These are phyloP conservation scores for Vanessa tameamea DNA, from an alignment of 1,140 invertebrate genomes.

Conservation along the genomic window DNA sequence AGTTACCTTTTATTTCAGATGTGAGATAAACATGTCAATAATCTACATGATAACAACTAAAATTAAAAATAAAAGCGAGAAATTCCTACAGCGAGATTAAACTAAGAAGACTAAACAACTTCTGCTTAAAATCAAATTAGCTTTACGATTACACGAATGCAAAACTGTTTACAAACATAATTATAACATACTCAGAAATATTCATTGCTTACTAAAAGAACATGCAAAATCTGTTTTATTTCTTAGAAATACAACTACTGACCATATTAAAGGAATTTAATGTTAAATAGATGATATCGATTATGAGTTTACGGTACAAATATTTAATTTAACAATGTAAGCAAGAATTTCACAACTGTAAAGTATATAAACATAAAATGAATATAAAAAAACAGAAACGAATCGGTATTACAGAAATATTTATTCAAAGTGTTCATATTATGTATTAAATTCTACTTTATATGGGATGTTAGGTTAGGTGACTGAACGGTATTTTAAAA, in stretches of 20 bases:
- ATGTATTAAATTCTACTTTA: too few species aligned
- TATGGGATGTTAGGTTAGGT: too few species aligned
- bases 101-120: neutral
- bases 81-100: neutral
- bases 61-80: too few species aligned
- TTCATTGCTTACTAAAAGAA: neutral
- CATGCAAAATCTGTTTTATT: neutral
- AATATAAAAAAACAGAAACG: too few species aligned
- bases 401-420: too few species aligned
- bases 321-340: neutral
- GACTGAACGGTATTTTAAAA: too few species aligned
- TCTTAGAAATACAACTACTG: neutral
- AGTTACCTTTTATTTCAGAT: too few species aligned
- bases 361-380: too few species aligned
- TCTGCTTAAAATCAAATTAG: neutral
- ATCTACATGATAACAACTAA: too few species aligned
- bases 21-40: too few species aligned
- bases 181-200: neutral
- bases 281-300: neutral
- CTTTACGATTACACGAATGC: conserved; percentile 4
- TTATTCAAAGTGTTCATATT: too few species aligned
- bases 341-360: too few species aligned
- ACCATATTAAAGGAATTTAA: neutral
- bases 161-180: neutral
- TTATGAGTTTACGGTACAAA: neutral